Base-by-base conservation (phyloP, 2,888 invertebrate species). In the Drosophila peninsularis region DNA sequence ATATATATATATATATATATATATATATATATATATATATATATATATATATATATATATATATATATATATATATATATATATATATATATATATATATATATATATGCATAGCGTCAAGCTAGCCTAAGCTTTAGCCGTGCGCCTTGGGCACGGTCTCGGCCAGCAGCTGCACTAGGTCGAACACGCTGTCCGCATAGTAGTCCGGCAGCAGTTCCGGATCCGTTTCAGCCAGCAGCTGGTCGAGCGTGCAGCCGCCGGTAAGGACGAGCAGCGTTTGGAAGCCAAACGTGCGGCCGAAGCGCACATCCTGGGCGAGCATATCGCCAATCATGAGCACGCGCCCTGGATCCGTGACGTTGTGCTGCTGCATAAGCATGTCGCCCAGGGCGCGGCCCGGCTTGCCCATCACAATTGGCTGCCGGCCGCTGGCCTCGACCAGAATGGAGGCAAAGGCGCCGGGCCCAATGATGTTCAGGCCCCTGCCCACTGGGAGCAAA, bases 281-380 rank as follows among this genome's bases (percentile, higher is more conserved):
- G 89, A 96, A 94, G 0, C 96, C 96, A 70, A 94, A 94, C 10
- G 93, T 93, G 56, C 94, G 94, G 0, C 96, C 97, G 75, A 97
- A 94, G 0, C 94, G 93, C 45, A 98, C 94, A 91, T 98, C 97
- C 87, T 97, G 97, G 67, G 95, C 95, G 42, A 96, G 93, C 96
- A 96, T 95, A 91, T 98, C 98, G 36, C 98, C 98, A 86, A 98
- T 95, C 94, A 98, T 97, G 9, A 98, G 92, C 0, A 96, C 95
- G 68, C 95, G 93, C 32, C 93, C 93, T 0, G 96, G 94, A 64
- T 96, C 93, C 0, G 90, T 91, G 21, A 97, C 79, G 1, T 89
- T 67, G 47, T 81, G 92, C n/a, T 72, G 77, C 45, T 84, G 66
- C 3, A 79, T 54, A 4, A 92, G 37, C 65, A 90, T 64, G 0